These are phyloP conservation scores for Crossocerus cetratus DNA, from an alignment of 2,888 invertebrate species.

Conservation along the genomic window DNA sequence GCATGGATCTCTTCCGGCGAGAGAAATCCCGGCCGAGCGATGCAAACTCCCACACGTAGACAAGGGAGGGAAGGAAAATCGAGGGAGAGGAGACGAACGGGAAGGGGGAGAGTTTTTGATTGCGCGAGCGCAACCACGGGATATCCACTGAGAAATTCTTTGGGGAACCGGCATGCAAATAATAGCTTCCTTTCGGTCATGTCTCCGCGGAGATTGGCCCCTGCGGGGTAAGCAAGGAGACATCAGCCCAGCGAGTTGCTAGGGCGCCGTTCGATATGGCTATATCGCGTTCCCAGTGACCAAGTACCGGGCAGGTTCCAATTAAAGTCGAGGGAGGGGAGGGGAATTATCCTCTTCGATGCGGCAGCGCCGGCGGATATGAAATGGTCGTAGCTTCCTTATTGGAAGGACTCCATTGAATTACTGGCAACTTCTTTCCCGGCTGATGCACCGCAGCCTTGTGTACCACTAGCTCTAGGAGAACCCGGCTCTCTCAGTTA, in stretches of 20 bases:
- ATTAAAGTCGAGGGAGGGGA: slow-evolving; percentile 20
- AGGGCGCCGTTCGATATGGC: background rate
- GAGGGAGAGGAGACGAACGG: slow-evolving; percentile 11
- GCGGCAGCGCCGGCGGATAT: slow-evolving; percentile 19
- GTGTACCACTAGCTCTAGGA: too few species aligned
- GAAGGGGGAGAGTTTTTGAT: slow-evolving; percentile 50
- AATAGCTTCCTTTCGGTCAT: slow-evolving; percentile 44
- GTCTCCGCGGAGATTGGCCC: slow-evolving; percentile 52
- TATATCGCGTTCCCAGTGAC: slow-evolving; percentile 2
- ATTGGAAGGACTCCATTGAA: background rate
- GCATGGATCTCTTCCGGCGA: slow-evolving; percentile 15
- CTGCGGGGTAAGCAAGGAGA: background rate
- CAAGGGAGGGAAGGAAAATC: background rate
- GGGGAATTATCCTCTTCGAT: background rate
- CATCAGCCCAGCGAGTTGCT: background rate
- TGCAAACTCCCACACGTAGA: background rate
- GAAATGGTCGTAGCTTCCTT: background rate
- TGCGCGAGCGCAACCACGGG: slow-evolving; percentile 44
- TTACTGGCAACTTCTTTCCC: too few species aligned
- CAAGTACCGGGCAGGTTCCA: background rate
- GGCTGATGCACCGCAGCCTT: too few species aligned
- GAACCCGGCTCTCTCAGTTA: too few species aligned
- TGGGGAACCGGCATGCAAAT: slow-evolving; percentile 55
- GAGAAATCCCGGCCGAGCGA: slow-evolving; percentile 3
- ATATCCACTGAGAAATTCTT: slow-evolving; percentile 44